A percentile compares a stretch with the other conserved stretches of the same genome.
Evolutionary conservation across 2,888 invertebrate genomes (phyloP).

Genomic region (Eupithecia exiguata): DNA sequence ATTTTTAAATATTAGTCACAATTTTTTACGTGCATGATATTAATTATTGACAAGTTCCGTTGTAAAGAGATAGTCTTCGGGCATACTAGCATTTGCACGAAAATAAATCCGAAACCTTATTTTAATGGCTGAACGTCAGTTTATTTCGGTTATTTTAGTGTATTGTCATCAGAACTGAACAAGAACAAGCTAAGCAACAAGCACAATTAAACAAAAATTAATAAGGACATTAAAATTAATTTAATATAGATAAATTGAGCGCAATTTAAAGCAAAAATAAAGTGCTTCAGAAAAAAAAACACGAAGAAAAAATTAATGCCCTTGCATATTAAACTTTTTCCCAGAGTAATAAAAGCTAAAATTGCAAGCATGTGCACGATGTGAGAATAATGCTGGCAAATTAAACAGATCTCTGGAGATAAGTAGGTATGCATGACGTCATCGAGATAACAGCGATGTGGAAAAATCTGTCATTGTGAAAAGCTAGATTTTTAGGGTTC

Average conservation of each 20-base stretch:
- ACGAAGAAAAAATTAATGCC: conserved; percentile 8
- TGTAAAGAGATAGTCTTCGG: no score
- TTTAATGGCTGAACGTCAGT: not conserved
- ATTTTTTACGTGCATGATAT: no score
- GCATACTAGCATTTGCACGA: no score
- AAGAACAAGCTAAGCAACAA: no score
- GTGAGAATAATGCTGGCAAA: conserved; percentile 46
- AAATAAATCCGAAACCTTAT: no score
- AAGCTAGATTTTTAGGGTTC: conserved; percentile 28
- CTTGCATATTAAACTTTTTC: conserved; percentile 14
- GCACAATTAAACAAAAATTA: no score
- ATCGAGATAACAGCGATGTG: conserved; percentile 26
- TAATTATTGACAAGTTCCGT: no score
- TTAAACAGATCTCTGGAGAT: conserved; percentile 45
- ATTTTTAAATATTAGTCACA: no score
- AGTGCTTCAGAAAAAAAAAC: not conserved
- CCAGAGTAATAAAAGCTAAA: conserved; percentile 10
- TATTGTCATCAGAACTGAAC: no score
- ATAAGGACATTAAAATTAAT: no score
- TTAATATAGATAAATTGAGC: not conserved
- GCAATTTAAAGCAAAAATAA: not conserved
- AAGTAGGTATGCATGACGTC: conserved; percentile 31
- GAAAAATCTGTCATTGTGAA: conserved; percentile 19
- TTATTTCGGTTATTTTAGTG: not conserved
- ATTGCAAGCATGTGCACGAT: conserved; percentile 16